phyloP scores from a whole-genome alignment of 2,113 vertebrate genomes.

The Entelurus aequoreus region DNA sequence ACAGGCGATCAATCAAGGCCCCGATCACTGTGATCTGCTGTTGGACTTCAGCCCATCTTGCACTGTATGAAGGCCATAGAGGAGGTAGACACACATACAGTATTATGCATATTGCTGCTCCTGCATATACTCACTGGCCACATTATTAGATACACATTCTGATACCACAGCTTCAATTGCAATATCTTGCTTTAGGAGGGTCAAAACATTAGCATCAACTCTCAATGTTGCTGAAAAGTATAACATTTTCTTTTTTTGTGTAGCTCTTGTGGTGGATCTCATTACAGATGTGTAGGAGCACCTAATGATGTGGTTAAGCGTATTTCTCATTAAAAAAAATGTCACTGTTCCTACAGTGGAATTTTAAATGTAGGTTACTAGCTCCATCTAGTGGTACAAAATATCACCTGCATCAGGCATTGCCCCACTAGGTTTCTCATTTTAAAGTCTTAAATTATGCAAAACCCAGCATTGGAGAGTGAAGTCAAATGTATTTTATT shows the following conservation, averaged over 20 bases:
- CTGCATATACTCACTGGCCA: not conserved
- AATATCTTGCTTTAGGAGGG: no score
- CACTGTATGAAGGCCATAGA: conserved; percentile 13
- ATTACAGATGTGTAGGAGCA: no score
- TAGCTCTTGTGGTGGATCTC: no score
- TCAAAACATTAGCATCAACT: no score
- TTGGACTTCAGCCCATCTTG: conserved; percentile 37
- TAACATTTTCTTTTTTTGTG: no score
- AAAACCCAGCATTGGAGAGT: not conserved
- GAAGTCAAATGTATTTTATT: not conserved
- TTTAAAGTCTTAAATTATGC: not conserved
- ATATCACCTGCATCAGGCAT: not conserved
- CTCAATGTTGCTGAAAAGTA: no score
- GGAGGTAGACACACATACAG: conserved; percentile 17
- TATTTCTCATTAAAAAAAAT: no score
- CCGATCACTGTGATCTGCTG: conserved; percentile 47
- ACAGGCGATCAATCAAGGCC: conserved; percentile 69
- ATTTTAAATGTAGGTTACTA: conserved; percentile 40
- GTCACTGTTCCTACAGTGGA: no score
- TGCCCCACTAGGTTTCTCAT: not conserved
- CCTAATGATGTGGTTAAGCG: no score
- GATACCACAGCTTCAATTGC: no score
- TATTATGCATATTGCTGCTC: conserved; percentile 10
- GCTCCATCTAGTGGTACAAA: conserved; percentile 65
- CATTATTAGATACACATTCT: not conserved